These are phyloP conservation scores for Notarius lentiginosus DNA, from an alignment of 2,113 vertebrate genomes.

Conservation along the genomic window DNA sequence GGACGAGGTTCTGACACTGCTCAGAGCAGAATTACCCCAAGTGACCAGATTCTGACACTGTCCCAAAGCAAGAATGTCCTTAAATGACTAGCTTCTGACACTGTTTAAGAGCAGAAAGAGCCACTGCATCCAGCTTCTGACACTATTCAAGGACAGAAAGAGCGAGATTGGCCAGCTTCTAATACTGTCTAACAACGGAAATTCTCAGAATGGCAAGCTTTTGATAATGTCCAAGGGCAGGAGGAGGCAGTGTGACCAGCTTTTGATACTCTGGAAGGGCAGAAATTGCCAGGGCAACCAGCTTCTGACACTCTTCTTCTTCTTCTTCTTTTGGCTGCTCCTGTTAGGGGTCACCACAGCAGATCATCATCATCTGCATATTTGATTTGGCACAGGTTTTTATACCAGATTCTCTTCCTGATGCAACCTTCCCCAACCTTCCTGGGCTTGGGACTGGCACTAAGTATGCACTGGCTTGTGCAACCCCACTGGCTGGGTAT, in stretches of 20 bases:
- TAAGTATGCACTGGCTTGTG: no score
- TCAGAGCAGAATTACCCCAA: neutral
- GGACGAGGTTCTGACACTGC: neutral
- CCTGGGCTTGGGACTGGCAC: no score
- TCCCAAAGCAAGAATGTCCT: neutral
- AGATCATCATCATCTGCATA: no score
- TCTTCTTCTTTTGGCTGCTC: no score
- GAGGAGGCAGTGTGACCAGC: neutral
- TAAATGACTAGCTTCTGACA: neutral
- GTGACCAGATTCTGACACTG: neutral
- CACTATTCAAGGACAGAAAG: neutral
- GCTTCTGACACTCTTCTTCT: neutral
- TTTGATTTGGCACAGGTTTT: no score
- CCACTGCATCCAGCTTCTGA: neutral
- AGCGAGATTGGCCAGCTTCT: neutral
- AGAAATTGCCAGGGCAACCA: neutral
- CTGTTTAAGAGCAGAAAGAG: neutral
- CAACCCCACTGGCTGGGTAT: no score
- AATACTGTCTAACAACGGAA: neutral
- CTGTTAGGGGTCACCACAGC: no score
- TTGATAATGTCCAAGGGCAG: neutral
- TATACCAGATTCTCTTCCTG: no score
- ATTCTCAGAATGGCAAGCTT: neutral
- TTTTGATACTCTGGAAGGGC: neutral
- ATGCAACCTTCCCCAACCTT: no score